phyloP scores from a whole-genome alignment of 2,113 vertebrate species.

The Cyprinodon tularosa region DNA sequence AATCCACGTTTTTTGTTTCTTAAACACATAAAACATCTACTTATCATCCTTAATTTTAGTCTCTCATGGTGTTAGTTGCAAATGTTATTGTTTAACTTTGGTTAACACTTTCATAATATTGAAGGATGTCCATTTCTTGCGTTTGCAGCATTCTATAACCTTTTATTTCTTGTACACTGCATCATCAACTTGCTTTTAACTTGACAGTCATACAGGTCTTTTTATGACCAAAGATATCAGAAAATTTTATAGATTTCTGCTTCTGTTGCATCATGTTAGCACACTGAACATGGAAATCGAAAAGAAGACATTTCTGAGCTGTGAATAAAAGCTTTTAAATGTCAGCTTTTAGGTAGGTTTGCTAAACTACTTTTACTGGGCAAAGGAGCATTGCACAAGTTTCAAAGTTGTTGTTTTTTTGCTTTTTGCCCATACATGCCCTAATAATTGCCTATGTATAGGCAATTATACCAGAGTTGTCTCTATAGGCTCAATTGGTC shows the following conservation, averaged over 20 bases:
- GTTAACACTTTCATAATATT: background rate
- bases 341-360: too few relatives aligned
- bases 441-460: too few relatives aligned
- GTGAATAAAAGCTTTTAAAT: background rate
- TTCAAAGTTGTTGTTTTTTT: too few relatives aligned
- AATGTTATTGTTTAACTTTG: too few relatives aligned
- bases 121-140: conserved; percentile 37
- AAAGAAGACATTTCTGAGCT: background rate
- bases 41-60: background rate
- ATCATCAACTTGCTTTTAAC: conserved; percentile 58
- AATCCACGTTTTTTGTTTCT: background rate
- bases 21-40: too few relatives aligned
- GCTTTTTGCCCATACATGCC: too few relatives aligned
- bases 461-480: too few relatives aligned
- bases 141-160: conserved; percentile 18
- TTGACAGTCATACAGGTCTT: conserved; percentile 7
- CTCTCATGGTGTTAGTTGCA: background rate
- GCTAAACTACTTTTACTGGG: too few relatives aligned
- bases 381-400: too few relatives aligned
- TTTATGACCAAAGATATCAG: conserved; percentile 20
- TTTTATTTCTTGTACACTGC: conserved; percentile 40
- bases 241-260: background rate
- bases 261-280: background rate
- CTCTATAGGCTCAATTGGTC: too few relatives aligned
- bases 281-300: background rate